phyloP scores from a whole-genome alignment of 1,140 invertebrate genomes.

The Antheraea mylitta region DNA sequence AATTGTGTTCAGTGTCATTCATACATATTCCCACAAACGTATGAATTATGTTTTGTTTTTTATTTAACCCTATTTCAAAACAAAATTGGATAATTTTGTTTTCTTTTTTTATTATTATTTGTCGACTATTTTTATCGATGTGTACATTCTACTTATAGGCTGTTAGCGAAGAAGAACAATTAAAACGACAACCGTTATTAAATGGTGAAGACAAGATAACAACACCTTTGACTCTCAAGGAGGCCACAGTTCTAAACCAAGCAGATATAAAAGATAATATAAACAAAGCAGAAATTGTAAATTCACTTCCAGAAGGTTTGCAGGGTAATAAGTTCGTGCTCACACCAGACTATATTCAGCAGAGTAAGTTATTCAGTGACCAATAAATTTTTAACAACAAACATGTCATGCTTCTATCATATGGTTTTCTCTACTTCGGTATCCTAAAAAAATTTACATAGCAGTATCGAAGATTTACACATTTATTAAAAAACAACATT shows the following conservation, averaged over 20 bases:
- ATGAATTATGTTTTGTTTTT: constrained; percentile 33
- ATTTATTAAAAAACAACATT: too few species aligned
- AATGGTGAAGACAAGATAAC: constrained; percentile 67
- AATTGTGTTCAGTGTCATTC: constrained; percentile 1
- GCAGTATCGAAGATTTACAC: too few species aligned
- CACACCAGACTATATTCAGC: constrained; percentile 93
- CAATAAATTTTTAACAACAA: background rate
- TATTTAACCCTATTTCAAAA: constrained; percentile 2
- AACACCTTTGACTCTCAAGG: constrained; percentile 51
- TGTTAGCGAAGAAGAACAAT: constrained; percentile 60
- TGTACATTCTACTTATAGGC: constrained; percentile 55
- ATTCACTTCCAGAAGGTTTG: constrained; percentile 66
- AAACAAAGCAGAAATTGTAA: constrained; percentile 61
- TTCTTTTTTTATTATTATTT: constrained; percentile 18
- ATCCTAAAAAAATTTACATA: too few species aligned
- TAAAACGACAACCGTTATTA: constrained; percentile 57
- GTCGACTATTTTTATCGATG: background rate
- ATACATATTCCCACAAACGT: constrained; percentile 74
- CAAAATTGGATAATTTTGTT: background rate
- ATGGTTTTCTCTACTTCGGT: too few species aligned
- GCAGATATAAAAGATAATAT: constrained; percentile 63
- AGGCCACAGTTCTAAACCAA: constrained; percentile 62
- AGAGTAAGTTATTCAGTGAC: constrained; percentile 82
- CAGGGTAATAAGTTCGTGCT: constrained; percentile 87
- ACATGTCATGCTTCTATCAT: background rate